Evolutionary conservation across 2,888 invertebrate species (phyloP), one percentile per base, ranked within the genome.

Genomic region (Bombylius discolor): DNA sequence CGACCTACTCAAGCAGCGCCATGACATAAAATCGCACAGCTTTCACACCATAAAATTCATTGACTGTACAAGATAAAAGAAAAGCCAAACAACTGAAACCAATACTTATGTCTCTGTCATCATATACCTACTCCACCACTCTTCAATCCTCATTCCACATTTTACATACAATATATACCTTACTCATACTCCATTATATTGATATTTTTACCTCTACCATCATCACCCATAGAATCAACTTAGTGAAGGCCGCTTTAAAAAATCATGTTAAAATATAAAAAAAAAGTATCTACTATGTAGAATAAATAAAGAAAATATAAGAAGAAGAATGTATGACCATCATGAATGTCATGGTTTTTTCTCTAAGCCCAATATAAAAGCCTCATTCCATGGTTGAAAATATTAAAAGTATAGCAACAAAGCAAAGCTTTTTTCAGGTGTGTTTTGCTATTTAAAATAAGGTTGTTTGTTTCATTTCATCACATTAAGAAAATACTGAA

Each of bases 1-100:
- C 74, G 74, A 74, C 74, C 74, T 74, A 74, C 74, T 74, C 74
- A 74, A 70, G 72, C 72, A 70, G 67, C 68, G 56, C 14, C 45
- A 57, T 59, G 56, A 56, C 52, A 59, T 56, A 58, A 58, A 60
- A 58, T 58, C 51, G 59, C 55, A 57, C 47, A 44, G 53, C 49
- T 45, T 49, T 51, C 49, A 46, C 54, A 56, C 14, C 39, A 55
- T 34, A 33, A 33, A 48, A 34, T 32, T n/a, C 13, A 33, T 33
- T 32, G 33, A 32, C 13, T 48, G 32, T 33, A 48, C 6, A 33
- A 13, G 48, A 52, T 5, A 46, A 33, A 47, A n/a, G 47, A 52
- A 47, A 39, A 47, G 32, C 36, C 12, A 8, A 39, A 45, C 39
- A 2, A 23, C 23, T 23, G 23, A 23, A 23, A 42, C 39, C 12